Evolutionary conservation across 2,797 vertebrate species (phyloP), one percentile per base, ranked within the genome.

Genomic region (Adrianichthys oophorus): DNA sequence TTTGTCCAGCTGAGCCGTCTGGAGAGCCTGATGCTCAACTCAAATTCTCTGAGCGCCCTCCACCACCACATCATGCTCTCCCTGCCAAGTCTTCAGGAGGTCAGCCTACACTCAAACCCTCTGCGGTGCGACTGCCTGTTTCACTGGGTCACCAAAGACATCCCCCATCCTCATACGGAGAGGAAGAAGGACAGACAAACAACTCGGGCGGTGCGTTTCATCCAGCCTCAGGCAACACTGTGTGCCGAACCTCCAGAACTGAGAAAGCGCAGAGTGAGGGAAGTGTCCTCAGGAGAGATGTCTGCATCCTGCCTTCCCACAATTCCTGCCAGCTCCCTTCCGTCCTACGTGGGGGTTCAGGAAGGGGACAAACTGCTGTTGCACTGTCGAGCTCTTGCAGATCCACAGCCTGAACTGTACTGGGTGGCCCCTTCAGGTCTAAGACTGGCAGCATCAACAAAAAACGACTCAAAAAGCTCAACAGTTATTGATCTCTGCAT

Each of bases 1-100:
- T 99, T 99, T 86, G 89, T 91, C 59, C 94, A 89, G 68, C 90
- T 99, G 29, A 93, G 87, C 52, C 91, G 91, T 44, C 92, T 99
- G 86, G 98, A 99, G 83, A 99, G 94, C 52, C 93, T 99, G 19
- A 98, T 99, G 98, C 94, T 99, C 42, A 99, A 98, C 91, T 96
- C 95, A 85, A 98, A 99, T 7, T 93, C 95, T 65, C 91, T 99
- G 78, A 98, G 95, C 72, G 94, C 96, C 77, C 92, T 99, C 79
- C 95, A 98, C 85, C 92, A 89, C 60, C 92, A 94, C 84, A 93
- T 94, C 0, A 91, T 98, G 48, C 88, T 92, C 44, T 95, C 97
- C 45, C 90, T 99, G 77, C 96, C 96, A 59, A 94, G 87, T 76
- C 93, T 99, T 47, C 96, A 95, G 83, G 97, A 99, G 88, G 94